Evolutionary conservation across 2,888 invertebrate genomes (phyloP), one percentile per base, ranked within the genome.

Genomic region (Amphimallon solstitiale): DNA sequence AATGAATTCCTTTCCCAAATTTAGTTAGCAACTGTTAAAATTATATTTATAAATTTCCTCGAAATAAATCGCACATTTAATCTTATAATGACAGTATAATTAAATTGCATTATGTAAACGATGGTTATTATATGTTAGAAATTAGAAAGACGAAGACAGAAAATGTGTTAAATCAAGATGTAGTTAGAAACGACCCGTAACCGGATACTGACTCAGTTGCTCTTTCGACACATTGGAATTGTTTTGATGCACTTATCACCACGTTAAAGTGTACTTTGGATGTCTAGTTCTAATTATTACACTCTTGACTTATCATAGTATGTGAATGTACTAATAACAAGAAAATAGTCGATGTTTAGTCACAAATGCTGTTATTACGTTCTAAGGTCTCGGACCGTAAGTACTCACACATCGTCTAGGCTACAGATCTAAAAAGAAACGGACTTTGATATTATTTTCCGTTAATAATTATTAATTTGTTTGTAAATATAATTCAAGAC

Each of bases 131-230:
- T 9, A 29, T 23, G 5, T 23, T 5, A 23, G 23, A 23, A 23
- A 5, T 23, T 23, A 23, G 9, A 5, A 5, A 29, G 6, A 29
- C 29, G 29, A 29, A 29, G 9, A 29, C 29, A 29, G 2, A 29
- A 29, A 29, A 29, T 29, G 5, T 29, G 12, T 38, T 21, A 40
- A 12, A 40, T 19, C 38, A 34, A 48, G 37, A 48, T 19, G 12
- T 10, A 49, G 56, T 21, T 17, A 37, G 14, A 29, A 12, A 12
- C 54, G 61, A 54, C 61, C 66, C 52, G 23, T 46, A 54, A 37
- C 51, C 51, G 54, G 34, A 46, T 62, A 19, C 37, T 54, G 66
- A 54, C 38, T 66, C 61, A 62, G 38, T 62, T 14, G 43, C 40
- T 35, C 52, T 45, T 45, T 54, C 46, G 62, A 62, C 54, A 43